Evolutionary conservation across 2,797 vertebrate genomes (phyloP), one percentile per base, ranked within the genome.

Genomic region (Pachyuromys duprasi): DNA sequence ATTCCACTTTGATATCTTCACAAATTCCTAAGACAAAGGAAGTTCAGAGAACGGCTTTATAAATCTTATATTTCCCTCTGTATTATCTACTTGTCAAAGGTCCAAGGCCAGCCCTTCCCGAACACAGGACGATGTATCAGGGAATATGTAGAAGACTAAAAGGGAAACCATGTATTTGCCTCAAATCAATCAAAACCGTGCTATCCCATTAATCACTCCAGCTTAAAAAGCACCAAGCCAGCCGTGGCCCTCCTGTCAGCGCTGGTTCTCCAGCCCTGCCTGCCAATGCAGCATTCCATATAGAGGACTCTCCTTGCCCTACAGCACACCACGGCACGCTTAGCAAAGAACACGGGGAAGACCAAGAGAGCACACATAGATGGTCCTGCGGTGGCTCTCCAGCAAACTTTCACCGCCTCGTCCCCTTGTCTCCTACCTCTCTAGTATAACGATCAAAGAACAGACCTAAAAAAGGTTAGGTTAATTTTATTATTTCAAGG

Each of bases 1-100:
- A 69, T 99, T 99, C 99, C 99, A 99, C 94, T 98, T 99, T 2
- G 99, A 99, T 98, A 99, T 99, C 98, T 99, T 99, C 90, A 99
- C 99, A 99, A 99, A 99, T 98, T 99, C 99, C 99, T 99, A 93
- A 97, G 67, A 94, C 94, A 97, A 97, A 97, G 75, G 33, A 94
- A 81, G 42, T 36, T 89, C 63, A 89, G 93, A 53, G n/a, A 90
- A 84, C 8, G 33, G 67, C 24, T 95, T 94, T 90, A 78, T 49
- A 74, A 90, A 86, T 75, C n/a, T 70, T 20, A 13, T 7, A 6
- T 45, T 49, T 13, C 89, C 74, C 70, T 8, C 14, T 60, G 94
- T 39, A 89, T 89, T 53, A 84, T 39, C 36, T 67, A 5, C 92
- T 69, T 95, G 53, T 79, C 69, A 28, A 90, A 90, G 81, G 75